phyloP scores from a whole-genome alignment of 2,797 vertebrate genomes.

The Takifugu rubripes region DNA sequence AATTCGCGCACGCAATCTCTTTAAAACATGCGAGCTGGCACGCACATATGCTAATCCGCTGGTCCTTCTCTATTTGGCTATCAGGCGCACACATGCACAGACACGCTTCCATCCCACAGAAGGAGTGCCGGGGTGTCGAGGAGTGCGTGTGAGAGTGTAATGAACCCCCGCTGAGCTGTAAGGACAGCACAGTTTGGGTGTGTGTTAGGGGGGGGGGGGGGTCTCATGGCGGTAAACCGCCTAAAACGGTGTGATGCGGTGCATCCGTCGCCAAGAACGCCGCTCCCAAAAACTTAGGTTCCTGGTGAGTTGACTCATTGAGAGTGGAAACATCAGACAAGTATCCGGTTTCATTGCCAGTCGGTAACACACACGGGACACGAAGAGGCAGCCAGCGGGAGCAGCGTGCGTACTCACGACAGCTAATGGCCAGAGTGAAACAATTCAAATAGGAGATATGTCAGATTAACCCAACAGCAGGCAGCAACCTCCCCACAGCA shows the following conservation, averaged over 20 bases:
- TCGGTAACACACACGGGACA: no score
- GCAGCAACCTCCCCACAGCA: slow-evolving; percentile 17
- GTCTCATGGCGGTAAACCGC: background rate
- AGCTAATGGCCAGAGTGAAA: background rate
- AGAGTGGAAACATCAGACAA: no score
- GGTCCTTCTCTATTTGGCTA: background rate
- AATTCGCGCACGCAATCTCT: slow-evolving; percentile 4
- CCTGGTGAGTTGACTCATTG: no score
- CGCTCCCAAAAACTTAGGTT: no score
- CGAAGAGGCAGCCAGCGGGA: no score
- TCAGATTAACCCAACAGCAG: slow-evolving; percentile 13
- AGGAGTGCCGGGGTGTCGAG: slow-evolving; percentile 37
- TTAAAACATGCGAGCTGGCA: slow-evolving; percentile 26
- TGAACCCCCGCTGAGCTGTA: slow-evolving; percentile 43
- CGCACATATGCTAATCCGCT: slow-evolving; percentile 34
- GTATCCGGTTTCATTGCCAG: no score
- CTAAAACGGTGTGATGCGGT: slow-evolving; percentile 12
- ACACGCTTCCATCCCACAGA: slow-evolving; percentile 15
- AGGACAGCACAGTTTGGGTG: slow-evolving; percentile 11
- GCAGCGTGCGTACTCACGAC: no score
- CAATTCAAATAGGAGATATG: background rate
- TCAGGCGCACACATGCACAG: slow-evolving; percentile 12
- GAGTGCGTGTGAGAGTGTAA: slow-evolving; percentile 28
- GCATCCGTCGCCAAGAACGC: slow-evolving; percentile 2
- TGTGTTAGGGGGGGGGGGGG: background rate